Base-by-base conservation (phyloP, 2,888 invertebrate genomes). In the Sphaerophoria taeniata region DNA sequence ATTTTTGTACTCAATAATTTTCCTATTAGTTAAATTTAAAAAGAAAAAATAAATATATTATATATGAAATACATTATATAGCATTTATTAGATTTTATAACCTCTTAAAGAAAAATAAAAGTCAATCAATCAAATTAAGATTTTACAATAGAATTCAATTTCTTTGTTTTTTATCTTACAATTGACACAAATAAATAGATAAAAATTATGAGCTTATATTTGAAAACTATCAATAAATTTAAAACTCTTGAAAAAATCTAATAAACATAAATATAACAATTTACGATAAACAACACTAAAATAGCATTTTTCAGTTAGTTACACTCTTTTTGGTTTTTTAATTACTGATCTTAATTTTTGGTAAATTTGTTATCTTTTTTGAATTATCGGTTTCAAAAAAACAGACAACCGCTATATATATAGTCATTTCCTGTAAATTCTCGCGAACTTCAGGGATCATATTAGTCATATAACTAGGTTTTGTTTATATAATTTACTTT, bases 61-160 rank as follows among this genome's bases (percentile, higher is more conserved):
- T 51, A 51, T 47, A 72, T 72, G 31, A 72, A 78, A 76, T 71
- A 74, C 70, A 73, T 86, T 83, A 80, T 87, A 83, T 82, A 76
- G 77, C 80, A 76, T 81, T 87, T 87, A 81, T 75, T 77, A 87
- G 87, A 75, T 78, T 82, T 78, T 82, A 86, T 77, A 76, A 61
- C 76, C 56, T 73, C 61, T 69, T 7, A 53, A 71, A 49, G 2
- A 49, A 33, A 65, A 49, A 12, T 51, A 49, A 47, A 36, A 5
- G 61, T 72, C 84, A 79, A 84, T 84, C 75, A 76, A 72, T 67
- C 56, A 84, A 84, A 61, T 61, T 60, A 51, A 75, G 61, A 49
- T 67, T 39, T 34, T 47, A 39, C 45, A 67, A 58, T 58, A 39
- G 33, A 69, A 39, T 61, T 16, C 33, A 65, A 61, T 39, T 43